Base-by-base conservation (phyloP, 1,140 invertebrate species). In the Drosophila persimilis region DNA sequence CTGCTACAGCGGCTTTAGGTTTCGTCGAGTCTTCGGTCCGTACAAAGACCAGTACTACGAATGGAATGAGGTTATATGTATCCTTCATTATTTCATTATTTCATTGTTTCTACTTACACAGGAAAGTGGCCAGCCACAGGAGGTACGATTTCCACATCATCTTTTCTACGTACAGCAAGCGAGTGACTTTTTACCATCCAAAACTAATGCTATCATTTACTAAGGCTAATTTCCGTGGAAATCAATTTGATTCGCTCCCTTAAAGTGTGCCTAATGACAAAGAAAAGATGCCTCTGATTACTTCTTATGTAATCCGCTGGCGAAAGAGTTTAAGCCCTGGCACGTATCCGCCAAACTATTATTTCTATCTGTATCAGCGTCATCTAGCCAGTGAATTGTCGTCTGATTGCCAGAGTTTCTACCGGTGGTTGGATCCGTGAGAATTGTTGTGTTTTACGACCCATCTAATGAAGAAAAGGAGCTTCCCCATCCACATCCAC, bases 381-480 rank as follows among this genome's bases (percentile, higher is more conserved):
- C 65, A 69, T 69, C 66, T 69, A 20, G 44, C 63, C 52, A 43
- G 20, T 45, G 63, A 39, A 39, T 13, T 39, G 35, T 39, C 35
- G 35, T 13, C 35, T 13, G 35, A 39, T 39, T 13, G 35, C 9
- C 35, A 39, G 35, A 39, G 35, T 39, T 39, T 39, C 4, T 13
- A 13, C 31, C 15, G 24, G 26, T n/a, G 24, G 26, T 1, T 60
- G 60, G 8, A 48, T 35, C 63, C 64, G 64, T 70, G 66, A 70
- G 66, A 70, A 70, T 52, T 22, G 52, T n/a, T 52, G 11, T 7
- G 39, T 74, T 73, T 74, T 74, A 74, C 71, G 60, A 74, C 47
- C 43, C 70, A 54, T 74, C 71, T 74, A 74, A 74, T 74, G 71
- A 74, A 72, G 35, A 53, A 24, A 39, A 74, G 63, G 66, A 69